phyloP scores from a whole-genome alignment of 1,140 invertebrate species.

The Leptopilina clavipes region DNA sequence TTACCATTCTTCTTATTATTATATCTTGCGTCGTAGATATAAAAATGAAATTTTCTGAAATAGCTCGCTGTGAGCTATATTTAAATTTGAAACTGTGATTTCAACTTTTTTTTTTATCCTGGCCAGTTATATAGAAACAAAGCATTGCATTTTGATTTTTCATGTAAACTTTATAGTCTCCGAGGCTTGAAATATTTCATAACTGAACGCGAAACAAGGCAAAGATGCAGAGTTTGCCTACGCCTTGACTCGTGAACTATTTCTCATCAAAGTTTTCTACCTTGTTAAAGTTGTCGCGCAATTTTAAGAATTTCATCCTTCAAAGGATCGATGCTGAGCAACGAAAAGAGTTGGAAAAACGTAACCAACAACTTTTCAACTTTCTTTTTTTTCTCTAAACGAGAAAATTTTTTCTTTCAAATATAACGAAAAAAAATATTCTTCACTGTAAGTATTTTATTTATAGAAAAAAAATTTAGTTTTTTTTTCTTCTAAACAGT shows the following conservation, averaged over 20 bases:
- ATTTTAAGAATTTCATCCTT: constrained; percentile 41
- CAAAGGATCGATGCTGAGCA: constrained; percentile 33
- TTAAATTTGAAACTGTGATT: neutral
- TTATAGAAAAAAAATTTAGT: too few relatives aligned
- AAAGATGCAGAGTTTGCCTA: constrained; percentile 20
- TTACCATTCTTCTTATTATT: too few relatives aligned
- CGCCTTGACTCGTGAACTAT: constrained; percentile 38
- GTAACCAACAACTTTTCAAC: neutral
- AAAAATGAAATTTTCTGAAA: neutral
- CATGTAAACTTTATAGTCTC: constrained; percentile 10
- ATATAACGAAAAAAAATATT: too few relatives aligned
- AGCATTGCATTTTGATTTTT: neutral
- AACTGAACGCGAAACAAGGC: neutral
- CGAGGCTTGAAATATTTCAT: constrained; percentile 9
- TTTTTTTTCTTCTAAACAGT: too few relatives aligned
- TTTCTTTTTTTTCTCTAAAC: neutral
- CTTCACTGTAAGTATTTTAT: too few relatives aligned
- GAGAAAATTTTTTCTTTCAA: neutral
- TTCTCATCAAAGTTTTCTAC: constrained; percentile 39
- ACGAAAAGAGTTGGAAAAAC: neutral
- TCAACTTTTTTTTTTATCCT: neutral
- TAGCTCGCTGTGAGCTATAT: neutral
- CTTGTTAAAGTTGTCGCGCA: constrained; percentile 49
- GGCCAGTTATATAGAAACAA: neutral
- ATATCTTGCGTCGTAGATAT: neutral